Evolutionary conservation across 2,888 invertebrate genomes (phyloP), one percentile per base, ranked within the genome.

Genomic region (Orthosia incerta): DNA sequence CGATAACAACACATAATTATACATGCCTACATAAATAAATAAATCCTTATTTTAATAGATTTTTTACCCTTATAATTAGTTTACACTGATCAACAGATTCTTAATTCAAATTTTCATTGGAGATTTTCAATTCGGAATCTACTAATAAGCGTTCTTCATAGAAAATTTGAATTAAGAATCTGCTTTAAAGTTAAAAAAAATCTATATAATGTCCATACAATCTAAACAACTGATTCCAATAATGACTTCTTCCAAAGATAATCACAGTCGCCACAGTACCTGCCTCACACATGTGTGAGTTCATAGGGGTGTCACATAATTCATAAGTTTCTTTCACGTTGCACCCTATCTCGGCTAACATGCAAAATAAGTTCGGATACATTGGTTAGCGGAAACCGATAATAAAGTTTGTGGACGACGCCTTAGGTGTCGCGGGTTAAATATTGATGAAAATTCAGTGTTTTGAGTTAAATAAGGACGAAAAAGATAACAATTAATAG

Each of bases 351-450:
- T 91, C 89, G 88, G 91, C 91, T 93, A 88, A 90, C 93, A 94
- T 95, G 95, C 94, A 94, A 95, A 94, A 94, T 94, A 94, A 94
- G 90, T 94, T 94, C 85, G 91, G 92, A 93, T 94, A 94, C 92
- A 89, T 90, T 89, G 92, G 91, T 91, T 92, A 92, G 88, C 90
- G 89, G 87, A 88, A 91, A 91, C 91, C 92, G 94, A 94, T 94
- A 94, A 91, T 93, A 93, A 93, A 93, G 88, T 94, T 93, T 84
- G 73, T 26, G 80, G 51, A 57, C 50, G 74, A 74, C 69, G 82
- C 70, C 69, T 85, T 74, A 76, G 72, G 80, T 86, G 84, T 76
- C 72, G 75, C 61, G 69, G 70, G 78, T 78, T 83, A 82, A 82
- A 82, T 83, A 79, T 75, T 71, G 72, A 82, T 72, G 66, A 66